Base-by-base conservation (phyloP, 2,888 invertebrate species). In the Tineola bisselliella region DNA sequence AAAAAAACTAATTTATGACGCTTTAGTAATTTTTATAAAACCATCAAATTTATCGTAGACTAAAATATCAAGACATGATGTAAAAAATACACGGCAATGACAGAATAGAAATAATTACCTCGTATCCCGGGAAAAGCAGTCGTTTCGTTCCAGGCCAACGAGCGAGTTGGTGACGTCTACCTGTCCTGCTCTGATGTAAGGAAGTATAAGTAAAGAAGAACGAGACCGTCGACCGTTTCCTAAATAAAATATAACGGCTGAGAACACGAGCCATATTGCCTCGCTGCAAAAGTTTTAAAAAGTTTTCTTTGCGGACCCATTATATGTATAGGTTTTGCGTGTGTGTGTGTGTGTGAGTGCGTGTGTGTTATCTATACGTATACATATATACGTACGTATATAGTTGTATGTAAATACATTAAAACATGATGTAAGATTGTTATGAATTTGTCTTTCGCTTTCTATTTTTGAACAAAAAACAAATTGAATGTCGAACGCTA, bases 201-300 rank as follows among this genome's bases (percentile, higher is more conserved):
- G 63, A 65, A 65, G 63, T 66, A 66, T 65, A 65, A 66, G 66
- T 69, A 65, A 65, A 66, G 62, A 61, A 71, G 80, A 87, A 69
- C 66, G 76, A 73, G 84, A 84, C 69, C 69, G 75, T 69, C 71
- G 64, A 76, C 71, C 73, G 81, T 79, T 79, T 77, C 82, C 84
- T 83, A 84, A 86, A 87, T 87, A 87, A 87, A 86, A 84, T 81
- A 81, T 84, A 80, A 82, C 82, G 86, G 79, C 79, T 80, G 81
- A 82, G 84, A 87, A 86, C 84, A 83, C 84, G 86, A 84, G 87
- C 87, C 87, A 87, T 87, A 87, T 87, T 87, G 88, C 87, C 84
- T 87, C 83, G 83, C 79, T 83, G 84, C 81, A 84, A 88, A 88
- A 88, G 84, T 88, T 88, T 87, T 87, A 79, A 87, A 88, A 88